Base-by-base conservation (phyloP, 2,888 invertebrate species). In the Dendrolimus pini region DNA sequence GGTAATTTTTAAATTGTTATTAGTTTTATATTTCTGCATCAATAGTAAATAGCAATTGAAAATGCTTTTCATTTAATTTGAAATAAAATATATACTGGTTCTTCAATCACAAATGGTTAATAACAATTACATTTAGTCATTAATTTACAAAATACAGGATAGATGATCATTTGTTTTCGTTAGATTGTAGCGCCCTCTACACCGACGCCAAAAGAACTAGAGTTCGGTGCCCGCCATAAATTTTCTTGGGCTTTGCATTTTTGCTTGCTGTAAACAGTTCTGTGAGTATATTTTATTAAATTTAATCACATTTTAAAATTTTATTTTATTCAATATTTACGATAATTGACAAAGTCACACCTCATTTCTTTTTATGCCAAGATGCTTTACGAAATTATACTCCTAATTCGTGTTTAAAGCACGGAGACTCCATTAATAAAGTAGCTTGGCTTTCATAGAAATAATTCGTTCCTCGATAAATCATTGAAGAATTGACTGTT, bases 241-340 rank as follows among this genome's bases (percentile, higher is more conserved):
- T 75, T 80, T 78, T 76, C 78, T 76, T 77, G 77, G 72, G 75
- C 74, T 72, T 78, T 75, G 77, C 77, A 74, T 63, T 79, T 78
- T 64, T 78, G 79, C 77, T 81, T 70, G 81, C 84, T 78, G 85
- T 89, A 87, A 89, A 89, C 86, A 89, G 77, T 74, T 80, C 74
- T 71, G 89, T 89, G 68, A 89, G 89, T 83, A 82, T 67, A 68
- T 74, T 71, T 67, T 66, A 67, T 67, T 65, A 62, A 62, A 56
- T 55, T 47, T 41, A 52, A 55, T 58, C 30, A 30, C n/a, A 9
- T 55, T 41, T 56, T 42, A 47, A 54, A 64, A 54, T 60, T 64
- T 59, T 55, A 54, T 60, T 64, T 59, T 55, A 30, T 52, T 59
- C 7, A 47, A 47, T 47, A 30, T 30, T 30, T 30, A 30, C 3